Evolutionary conservation across 2,888 invertebrate species (phyloP), one percentile per base, ranked within the genome.

Genomic region (Lobophora halterata): DNA sequence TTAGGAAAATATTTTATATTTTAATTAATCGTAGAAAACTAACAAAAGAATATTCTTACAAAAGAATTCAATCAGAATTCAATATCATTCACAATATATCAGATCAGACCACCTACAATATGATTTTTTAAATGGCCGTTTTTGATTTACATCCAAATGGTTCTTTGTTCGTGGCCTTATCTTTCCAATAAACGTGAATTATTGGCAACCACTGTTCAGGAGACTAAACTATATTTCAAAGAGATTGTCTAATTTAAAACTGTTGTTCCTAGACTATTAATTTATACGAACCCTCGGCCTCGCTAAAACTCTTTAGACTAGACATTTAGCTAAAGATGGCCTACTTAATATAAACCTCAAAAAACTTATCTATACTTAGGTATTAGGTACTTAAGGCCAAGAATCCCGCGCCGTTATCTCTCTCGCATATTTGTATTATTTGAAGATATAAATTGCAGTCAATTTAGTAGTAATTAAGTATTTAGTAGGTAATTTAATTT

Each of bases 161-260:
- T 69, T 74, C 79, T 78, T 80, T 79, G 77, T 79, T 71, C 77
- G 59, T 53, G 57, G 62, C 62, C 75, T 82, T 83, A 83, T 82
- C 82, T 74, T 65, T 65, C 75, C 80, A 83, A 83, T 83, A 81
- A 85, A 77, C 51, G 71, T 82, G 80, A 85, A 63, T 79, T 83
- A 85, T 80, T 62, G 71, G 56, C 65, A 59, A 65, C 69, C 72
- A 67, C 69, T 73, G 78, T 60, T 73, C 72, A 63, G 65, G 72
- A 72, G 61, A 64, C 61, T 58, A 53, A 62, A 32, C 46, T 65
- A 74, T 82, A 79, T 80, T 69, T 81, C 78, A 82, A 65, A 77
- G 67, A 79, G 78, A 81, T 79, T 78, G 76, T 79, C 80, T 80
- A 75, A 82, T 80, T 81, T 81, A 70, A 79, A 81, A 80, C 69